Evolutionary conservation across 2,888 invertebrate genomes (phyloP), one percentile per base, ranked within the genome.

Genomic region (Eumacrocentrus americanus): DNA sequence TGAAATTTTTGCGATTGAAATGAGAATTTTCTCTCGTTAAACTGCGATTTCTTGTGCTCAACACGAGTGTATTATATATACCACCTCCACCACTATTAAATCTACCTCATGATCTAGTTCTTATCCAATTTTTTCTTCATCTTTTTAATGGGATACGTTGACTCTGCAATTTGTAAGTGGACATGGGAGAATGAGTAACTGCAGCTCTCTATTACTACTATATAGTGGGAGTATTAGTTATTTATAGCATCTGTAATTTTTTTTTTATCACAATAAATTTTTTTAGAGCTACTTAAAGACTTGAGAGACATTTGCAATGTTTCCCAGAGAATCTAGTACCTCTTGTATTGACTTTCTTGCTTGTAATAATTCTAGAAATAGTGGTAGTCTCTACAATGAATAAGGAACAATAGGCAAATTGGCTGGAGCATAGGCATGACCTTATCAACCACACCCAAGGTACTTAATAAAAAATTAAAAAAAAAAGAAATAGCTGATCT

Each of bases 321-420:
- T 42, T 20, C 9, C 20, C 7, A 44, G 22, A n/a, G 3, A 4
- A 20, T 7, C 11, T 22, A 29, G 29, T 6, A 9, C 29, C n/a
- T n/a, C n/a, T n/a, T n/a, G n/a, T 16, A 16, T 40, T 40, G 38
- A 40, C 38, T 40, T 16, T 40, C 9, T 1, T 12, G 14, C 38
- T 40, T 22, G 22, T 9, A 44, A 18, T 22, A 2, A 22, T 22
- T 20, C 22, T 18, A 22, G 4, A 22, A 22, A 20, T 22, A 11
- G 5, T 12, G 20, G 22, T 44, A 20, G n/a, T 44, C n/a, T 20
- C 20, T 40, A 22, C 18, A 44, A 44, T 37, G 35, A 29, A 7
- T 29, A 11, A 57, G 40, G 29, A 58, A 58, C 52, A 58, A 58
- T 52, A 51, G 52, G 16, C 29, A 58, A 58, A 51, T 51, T 52